These are phyloP conservation scores for Drosophila saltans DNA, from an alignment of 1,140 invertebrate species.

Conservation along the genomic window DNA sequence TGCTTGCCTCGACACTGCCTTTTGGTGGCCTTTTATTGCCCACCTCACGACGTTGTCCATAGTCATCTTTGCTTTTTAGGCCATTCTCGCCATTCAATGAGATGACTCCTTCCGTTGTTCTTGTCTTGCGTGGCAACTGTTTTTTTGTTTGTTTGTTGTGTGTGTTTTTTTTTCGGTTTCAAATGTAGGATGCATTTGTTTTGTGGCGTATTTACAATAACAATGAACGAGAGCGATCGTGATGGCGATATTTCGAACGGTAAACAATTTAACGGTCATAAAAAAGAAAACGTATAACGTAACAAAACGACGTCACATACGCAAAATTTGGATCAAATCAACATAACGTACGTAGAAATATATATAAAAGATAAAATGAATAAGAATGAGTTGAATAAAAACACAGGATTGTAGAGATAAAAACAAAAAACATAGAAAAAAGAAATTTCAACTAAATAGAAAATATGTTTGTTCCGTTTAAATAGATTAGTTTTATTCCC, in stretches of 20 bases:
- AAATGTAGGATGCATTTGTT: slow-evolving; percentile 32
- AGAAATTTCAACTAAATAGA: neutral
- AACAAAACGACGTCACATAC: slow-evolving; percentile 24
- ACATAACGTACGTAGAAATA: slow-evolving; percentile 47
- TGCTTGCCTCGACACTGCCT: slow-evolving; percentile 27
- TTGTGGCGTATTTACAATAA: slow-evolving; percentile 67
- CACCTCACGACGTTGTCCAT: slow-evolving; percentile 41
- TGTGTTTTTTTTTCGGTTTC: slow-evolving; percentile 27
- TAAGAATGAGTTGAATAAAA: slow-evolving; percentile 45
- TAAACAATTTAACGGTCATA: slow-evolving; percentile 32
- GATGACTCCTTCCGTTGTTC: neutral
- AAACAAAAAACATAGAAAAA: slow-evolving; percentile 9
- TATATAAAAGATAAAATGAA: slow-evolving; percentile 44
- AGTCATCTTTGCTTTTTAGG: slow-evolving; percentile 49
- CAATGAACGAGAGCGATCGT: slow-evolving; percentile 46
- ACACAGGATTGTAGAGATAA: neutral
- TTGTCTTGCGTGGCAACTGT: slow-evolving; percentile 60
- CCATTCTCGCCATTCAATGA: slow-evolving; percentile 33
- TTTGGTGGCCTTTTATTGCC: slow-evolving; percentile 50
- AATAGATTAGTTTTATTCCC: neutral
- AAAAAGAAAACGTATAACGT: slow-evolving; percentile 44
- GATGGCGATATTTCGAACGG: slow-evolving; percentile 28
- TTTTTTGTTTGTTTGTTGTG: neutral
- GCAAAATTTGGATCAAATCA: slow-evolving; percentile 44
- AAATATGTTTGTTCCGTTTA: neutral